Percentiles rank a stretch among this genome's conserved stretches.
phyloP scores from a whole-genome alignment of 1,140 invertebrate species.

The Drosophila melanica region DNA sequence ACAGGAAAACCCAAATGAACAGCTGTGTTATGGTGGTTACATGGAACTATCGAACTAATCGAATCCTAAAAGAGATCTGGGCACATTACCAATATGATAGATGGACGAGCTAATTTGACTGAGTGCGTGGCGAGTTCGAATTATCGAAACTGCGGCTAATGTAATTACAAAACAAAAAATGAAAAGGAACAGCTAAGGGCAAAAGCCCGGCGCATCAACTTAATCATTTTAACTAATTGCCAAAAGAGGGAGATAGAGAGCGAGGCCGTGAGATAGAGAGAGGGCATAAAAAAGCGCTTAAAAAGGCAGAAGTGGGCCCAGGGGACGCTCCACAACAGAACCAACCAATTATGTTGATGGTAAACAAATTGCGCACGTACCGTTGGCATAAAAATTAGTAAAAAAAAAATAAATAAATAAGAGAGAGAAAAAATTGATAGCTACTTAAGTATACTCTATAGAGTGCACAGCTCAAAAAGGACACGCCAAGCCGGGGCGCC shows the following conservation, averaged over 20 bases:
- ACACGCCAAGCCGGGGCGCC: slow-evolving; percentile 66
- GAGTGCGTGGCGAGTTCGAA: slow-evolving; percentile 69
- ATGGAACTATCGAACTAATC: slow-evolving; percentile 22
- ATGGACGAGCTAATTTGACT: slow-evolving; percentile 72
- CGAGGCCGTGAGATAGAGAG: background rate
- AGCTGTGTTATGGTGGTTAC: slow-evolving; percentile 42
- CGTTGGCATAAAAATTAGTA: slow-evolving; percentile 75
- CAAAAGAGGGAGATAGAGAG: slow-evolving; percentile 30
- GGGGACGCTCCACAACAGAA: slow-evolving; percentile 54
- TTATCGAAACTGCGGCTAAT: slow-evolving; percentile 73
- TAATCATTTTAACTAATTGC: slow-evolving; percentile 84
- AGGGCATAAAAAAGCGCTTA: slow-evolving; percentile 73
- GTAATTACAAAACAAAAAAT: slow-evolving; percentile 66
- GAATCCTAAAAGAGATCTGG: slow-evolving; percentile 29
- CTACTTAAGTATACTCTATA: slow-evolving; percentile 20
- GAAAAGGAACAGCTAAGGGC: slow-evolving; percentile 20
- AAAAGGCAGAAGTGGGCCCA: slow-evolving; percentile 67
- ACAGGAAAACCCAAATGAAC: slow-evolving; percentile 48
- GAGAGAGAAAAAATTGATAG: slow-evolving; percentile 50
- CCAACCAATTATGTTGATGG: slow-evolving; percentile 83
- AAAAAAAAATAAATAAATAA: slow-evolving; percentile 29
- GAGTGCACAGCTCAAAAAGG: slow-evolving; percentile 34
- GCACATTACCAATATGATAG: slow-evolving; percentile 65
- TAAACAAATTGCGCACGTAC: slow-evolving; percentile 84
- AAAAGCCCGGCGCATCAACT: slow-evolving; percentile 65